Evolutionary conservation across 2,113 vertebrate species (phyloP), one percentile per base, ranked within the genome.

Genomic region (Scophthalmus maximus): DNA sequence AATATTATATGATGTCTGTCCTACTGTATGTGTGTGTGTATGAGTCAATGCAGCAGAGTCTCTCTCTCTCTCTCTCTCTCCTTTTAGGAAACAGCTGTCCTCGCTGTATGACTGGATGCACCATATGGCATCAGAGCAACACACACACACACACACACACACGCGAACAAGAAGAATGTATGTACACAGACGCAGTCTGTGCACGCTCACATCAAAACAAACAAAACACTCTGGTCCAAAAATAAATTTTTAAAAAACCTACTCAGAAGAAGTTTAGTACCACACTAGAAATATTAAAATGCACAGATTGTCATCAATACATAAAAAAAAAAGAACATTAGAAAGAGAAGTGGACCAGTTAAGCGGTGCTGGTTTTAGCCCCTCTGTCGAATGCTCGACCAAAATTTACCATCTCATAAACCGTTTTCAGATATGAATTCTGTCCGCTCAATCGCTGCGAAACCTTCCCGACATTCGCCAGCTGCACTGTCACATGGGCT

Each of bases 1-100:
- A 68, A 80, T 82, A 73, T 65, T 58, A 68, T 81, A 76, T 61
- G n/a, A 62, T 36, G 47, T 27, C 42, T 55, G 44, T 72, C n/a
- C 27, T 46, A n/a, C n/a, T n/a, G n/a, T n/a, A n/a, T n/a, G n/a
- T n/a, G n/a, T n/a, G n/a, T 38, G 17, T 65, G 44, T 32, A 7
- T 18, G n/a, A 75, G 46, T 56, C 44, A 60, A 40, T 12, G 59
- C 50, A 44, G 53, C 50, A 38, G 11, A 15, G 5, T 27, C 30
- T 36, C 5, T 50, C 20, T 59, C 7, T 63, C 46, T 59, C 7
- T 63, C 46, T 46, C 47, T 50, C n/a, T 52, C 8, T 51, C 12
- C 20, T 30, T 52, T 51, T 8, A 55, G 53, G 18, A 20, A 38
- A 8, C 25, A 55, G 65, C 68, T 57, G 63, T 59, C 38, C 2